phyloP scores from a whole-genome alignment of 2,113 vertebrate genomes.

The Rhombomys opimus region DNA sequence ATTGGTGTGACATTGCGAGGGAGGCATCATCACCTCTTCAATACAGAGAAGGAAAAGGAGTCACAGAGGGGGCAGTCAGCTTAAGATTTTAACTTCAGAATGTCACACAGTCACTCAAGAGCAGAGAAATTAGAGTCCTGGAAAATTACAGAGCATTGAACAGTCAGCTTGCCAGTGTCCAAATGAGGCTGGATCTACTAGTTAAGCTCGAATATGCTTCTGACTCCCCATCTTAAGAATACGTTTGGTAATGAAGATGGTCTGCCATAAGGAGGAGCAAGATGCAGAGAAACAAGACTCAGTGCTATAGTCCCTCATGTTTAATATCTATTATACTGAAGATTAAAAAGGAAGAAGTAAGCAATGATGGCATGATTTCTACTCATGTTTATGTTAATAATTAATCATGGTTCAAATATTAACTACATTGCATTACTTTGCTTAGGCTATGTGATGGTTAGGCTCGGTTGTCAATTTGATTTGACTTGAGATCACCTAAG shows the following conservation, averaged over 20 bases:
- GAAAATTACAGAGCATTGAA: neutral
- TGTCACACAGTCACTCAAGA: neutral
- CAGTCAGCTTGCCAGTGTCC: neutral
- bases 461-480: neutral
- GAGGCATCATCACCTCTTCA: neutral
- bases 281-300: neutral
- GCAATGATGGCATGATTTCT: neutral
- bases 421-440: neutral
- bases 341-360: neutral
- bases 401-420: neutral
- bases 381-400: neutral
- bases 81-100: neutral
- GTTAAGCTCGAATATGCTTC: neutral
- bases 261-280: neutral
- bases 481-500: neutral
- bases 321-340: neutral
- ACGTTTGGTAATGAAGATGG: neutral
- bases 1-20: neutral
- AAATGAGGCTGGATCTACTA: neutral
- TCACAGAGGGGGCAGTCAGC: neutral
- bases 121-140: neutral
- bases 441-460: neutral
- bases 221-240: neutral
- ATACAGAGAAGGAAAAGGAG: neutral
- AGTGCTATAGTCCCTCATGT: neutral